Evolutionary conservation across 2,113 vertebrate genomes (phyloP), one percentile per base, ranked within the genome.

Genomic region (Chlorodrepanis virens): DNA sequence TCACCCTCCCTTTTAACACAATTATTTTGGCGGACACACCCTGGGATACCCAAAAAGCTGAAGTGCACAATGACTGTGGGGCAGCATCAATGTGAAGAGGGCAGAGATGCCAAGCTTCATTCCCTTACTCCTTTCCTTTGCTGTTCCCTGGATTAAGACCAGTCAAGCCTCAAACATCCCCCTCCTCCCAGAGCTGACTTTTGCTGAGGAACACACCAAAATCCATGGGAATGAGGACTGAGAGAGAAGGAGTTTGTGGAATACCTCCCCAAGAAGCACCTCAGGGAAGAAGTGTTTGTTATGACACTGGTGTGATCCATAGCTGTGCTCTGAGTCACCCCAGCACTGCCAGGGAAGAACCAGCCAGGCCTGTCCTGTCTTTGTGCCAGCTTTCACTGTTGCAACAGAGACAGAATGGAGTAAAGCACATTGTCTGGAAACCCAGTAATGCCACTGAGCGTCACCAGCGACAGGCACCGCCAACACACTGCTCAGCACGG

Each of bases 271-370:
- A 60, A 33, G 42, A 68, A 90, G n/a, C 60, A 85, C 67, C 60
- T 49, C 54, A 7, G 82, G 91, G 87, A 87, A 28, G 14, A 37
- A 42, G 86, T 14, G 65, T 71, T 89, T 83, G 95, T 76, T 89
- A 13, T 60, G 61, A 87, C 69, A 72, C 65, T 22, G 69, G 53
- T 8, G 12, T 84, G 61, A 94, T 57, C 86, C 93, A 93, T 74
- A 94, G 82, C 59, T 61, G 2, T 0, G 33, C 71, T 74, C 75
- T 96, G 93, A 97, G 90, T 97, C 96, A 97, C 39, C 33, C 57
- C 74, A 82, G 92, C 21, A 4, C 54, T 56, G 35, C 10, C 6
- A 92, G 90, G 86, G 42, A 90, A 94, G 85, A 91, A 93, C 50
- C 82, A 61, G 93, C 80, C 60, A 0, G 61, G 78, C 78, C 67